These are phyloP conservation scores for Lacerta agilis DNA, from an alignment of 2,797 vertebrate species.

Conservation along the genomic window DNA sequence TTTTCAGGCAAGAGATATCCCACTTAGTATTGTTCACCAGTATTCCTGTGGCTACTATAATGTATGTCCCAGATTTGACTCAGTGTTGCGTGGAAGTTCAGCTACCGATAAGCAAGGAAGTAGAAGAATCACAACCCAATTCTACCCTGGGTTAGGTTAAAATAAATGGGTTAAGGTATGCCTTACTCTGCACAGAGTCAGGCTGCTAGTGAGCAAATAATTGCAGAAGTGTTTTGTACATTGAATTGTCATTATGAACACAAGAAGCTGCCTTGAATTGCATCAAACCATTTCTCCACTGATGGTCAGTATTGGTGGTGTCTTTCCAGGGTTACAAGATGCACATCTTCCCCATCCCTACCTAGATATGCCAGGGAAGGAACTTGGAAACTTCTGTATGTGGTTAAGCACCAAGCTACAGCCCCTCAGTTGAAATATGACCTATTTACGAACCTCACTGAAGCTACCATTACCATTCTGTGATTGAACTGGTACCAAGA, in stretches of 20 bases:
- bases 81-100: neutral
- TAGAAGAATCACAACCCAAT: neutral
- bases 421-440: slow-evolving; percentile 2
- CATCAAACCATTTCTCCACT: neutral
- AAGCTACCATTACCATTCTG: slow-evolving; percentile 37
- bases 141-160: neutral
- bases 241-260: neutral
- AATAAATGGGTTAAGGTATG: neutral
- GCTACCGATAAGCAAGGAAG: neutral
- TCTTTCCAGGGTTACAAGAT: neutral
- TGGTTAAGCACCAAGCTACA: neutral
- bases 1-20: neutral
- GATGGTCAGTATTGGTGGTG: neutral
- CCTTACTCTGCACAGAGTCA: neutral
- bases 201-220: neutral
- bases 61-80: neutral
- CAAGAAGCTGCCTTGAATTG: too few species aligned
- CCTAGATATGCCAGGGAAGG: neutral
- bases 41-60: neutral
- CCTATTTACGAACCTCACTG: slow-evolving; percentile 32
- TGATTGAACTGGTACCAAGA: slow-evolving; percentile 25
- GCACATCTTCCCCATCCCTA: neutral
- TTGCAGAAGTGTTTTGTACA: neutral
- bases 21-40: neutral
- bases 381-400: neutral